These are phyloP conservation scores for Leptodactylus fuscus DNA, from an alignment of 2,113 vertebrate genomes.

Conservation along the genomic window DNA sequence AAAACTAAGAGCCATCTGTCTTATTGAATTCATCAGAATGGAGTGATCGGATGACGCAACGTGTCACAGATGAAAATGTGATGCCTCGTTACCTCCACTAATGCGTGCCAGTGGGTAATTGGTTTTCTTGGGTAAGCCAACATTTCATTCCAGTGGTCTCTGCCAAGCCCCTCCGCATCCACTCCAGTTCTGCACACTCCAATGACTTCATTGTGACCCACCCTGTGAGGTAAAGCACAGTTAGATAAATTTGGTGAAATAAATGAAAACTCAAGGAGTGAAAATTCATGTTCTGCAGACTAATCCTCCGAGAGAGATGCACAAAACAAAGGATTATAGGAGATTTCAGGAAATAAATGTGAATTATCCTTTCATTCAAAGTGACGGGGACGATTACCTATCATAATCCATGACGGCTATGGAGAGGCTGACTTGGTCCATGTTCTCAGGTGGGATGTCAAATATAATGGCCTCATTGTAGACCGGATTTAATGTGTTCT, in stretches of 20 bases:
- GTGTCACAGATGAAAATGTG: not conserved
- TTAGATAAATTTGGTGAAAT: not conserved
- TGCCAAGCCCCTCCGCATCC: conserved; percentile 91
- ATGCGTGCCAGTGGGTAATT: conserved; percentile 96
- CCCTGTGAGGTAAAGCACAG: conserved; percentile 73
- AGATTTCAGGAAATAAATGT: not conserved
- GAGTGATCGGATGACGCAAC: not conserved
- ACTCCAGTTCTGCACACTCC: conserved; percentile 90
- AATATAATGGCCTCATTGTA: conserved; percentile 99
- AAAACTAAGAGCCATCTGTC: too few relatives aligned
- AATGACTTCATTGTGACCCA: conserved; percentile 98
- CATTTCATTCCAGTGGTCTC: conserved; percentile 99
- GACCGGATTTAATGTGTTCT: conserved; percentile 90
- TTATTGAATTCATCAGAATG: not conserved
- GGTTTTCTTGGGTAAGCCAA: conserved; percentile 95
- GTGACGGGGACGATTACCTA: conserved; percentile 75
- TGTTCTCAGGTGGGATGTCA: conserved; percentile 96
- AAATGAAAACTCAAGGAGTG: not conserved
- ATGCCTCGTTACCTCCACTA: conserved; percentile 84
- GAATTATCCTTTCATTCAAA: too few relatives aligned
- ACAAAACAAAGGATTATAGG: not conserved
- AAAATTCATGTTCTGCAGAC: not conserved
- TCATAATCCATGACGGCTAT: conserved; percentile 98
- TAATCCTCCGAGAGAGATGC: not conserved
- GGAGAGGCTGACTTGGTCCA: conserved; percentile 97